These are phyloP conservation scores for Vulpes vulpes DNA, from an alignment of 2,113 vertebrate species.

Conservation along the genomic window DNA sequence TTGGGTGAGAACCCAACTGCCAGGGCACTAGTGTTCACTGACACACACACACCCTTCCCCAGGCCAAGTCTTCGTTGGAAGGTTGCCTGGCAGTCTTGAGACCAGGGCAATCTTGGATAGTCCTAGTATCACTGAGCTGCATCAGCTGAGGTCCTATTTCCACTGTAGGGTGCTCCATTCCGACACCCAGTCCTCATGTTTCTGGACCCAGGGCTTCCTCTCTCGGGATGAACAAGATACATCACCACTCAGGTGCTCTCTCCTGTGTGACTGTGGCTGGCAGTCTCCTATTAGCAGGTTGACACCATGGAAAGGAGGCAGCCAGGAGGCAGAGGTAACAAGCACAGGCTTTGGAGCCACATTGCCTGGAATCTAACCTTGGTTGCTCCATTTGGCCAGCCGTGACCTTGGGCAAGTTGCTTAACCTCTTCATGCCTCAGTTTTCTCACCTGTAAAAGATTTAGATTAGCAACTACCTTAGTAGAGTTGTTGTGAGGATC, in stretches of 20 bases:
- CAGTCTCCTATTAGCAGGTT: background rate
- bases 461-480: background rate
- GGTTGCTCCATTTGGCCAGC: background rate
- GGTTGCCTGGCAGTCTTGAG: background rate
- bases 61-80: background rate
- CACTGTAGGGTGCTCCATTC: background rate
- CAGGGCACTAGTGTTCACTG: background rate
- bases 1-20: background rate
- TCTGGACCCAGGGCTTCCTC: background rate
- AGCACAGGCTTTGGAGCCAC: background rate
- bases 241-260: background rate
- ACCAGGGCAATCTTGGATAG: background rate
- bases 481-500: background rate
- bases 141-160: background rate
- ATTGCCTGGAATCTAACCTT: background rate
- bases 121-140: background rate
- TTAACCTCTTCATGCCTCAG: background rate
- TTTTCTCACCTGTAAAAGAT: background rate
- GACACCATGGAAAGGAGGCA: background rate
- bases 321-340: background rate
- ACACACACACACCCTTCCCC: background rate
- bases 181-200: background rate
- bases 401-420: background rate
- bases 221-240: background rate
- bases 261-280: background rate